Evolutionary conservation across 2,113 vertebrate genomes (phyloP).

Genomic region (Megaceryle maxima): DNA sequence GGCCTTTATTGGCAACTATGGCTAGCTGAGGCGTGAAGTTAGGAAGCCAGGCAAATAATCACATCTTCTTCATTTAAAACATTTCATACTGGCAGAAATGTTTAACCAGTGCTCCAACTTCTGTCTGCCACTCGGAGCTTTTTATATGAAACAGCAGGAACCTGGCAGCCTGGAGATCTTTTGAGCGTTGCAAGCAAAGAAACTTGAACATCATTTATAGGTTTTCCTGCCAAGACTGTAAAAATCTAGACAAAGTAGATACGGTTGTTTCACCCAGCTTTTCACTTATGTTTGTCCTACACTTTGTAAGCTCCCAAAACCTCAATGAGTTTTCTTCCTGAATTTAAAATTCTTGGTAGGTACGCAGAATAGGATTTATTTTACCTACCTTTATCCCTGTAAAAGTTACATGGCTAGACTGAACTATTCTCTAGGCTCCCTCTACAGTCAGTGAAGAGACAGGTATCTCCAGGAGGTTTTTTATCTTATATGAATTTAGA

Average conservation of each 20-base stretch:
- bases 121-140: conserved; percentile 55
- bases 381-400: conserved; percentile 1
- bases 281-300: conserved; percentile 33
- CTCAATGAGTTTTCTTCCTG: not conserved
- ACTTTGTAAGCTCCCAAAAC: conserved; percentile 17
- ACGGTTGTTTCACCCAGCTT: conserved; percentile 22
- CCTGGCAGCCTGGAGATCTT: conserved; percentile 49
- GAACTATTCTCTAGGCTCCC: conserved; percentile 44
- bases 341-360: not conserved
- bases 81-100: conserved; percentile 55
- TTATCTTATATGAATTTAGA: conserved; percentile 56
- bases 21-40: not conserved
- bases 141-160: conserved; percentile 65
- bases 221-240: conserved; percentile 51
- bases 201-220: conserved; percentile 51
- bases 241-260: conserved; percentile 49
- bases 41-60: conserved; percentile 38
- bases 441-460: conserved; percentile 51
- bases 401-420: not conserved
- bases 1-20: not conserved
- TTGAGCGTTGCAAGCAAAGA: not conserved
- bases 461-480: conserved; percentile 45
- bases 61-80: conserved; percentile 51
- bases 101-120: conserved; percentile 59
- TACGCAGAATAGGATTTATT: not conserved